Conservation (phyloP, 1,140 invertebrate species). For the Drosophila novamexicana region DNA sequence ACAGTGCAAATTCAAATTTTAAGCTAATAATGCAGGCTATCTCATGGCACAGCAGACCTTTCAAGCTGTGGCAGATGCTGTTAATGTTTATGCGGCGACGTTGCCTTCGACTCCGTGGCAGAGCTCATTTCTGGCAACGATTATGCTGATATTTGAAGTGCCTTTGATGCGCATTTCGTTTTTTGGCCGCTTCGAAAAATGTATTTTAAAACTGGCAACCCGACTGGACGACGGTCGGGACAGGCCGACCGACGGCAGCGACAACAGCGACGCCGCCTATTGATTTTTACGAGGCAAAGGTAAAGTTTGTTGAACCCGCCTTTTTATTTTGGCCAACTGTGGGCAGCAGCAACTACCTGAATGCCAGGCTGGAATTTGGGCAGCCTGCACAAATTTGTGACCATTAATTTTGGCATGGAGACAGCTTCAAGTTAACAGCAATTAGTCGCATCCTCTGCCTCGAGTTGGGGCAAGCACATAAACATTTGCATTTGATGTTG, state of each 20-base stretch:
- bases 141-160: slow-evolving; percentile 78
- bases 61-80: neutral
- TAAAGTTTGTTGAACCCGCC: slow-evolving; percentile 68
- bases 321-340: slow-evolving; percentile 1
- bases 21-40: neutral
- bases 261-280: slow-evolving; percentile 52
- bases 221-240: neutral
- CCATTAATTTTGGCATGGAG: slow-evolving; percentile 60
- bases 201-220: slow-evolving; percentile 65
- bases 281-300: slow-evolving; percentile 76
- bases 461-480: neutral
- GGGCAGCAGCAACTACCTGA: slow-evolving; percentile 24
- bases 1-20: too few species aligned
- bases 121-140: slow-evolving; percentile 53
- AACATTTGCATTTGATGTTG: slow-evolving; percentile 40
- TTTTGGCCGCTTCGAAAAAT: slow-evolving; percentile 52
- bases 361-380: slow-evolving; percentile 6
- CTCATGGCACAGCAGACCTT: neutral
- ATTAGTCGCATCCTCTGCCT: slow-evolving; percentile 67
- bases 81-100: slow-evolving; percentile 38
- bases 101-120: slow-evolving; percentile 1
- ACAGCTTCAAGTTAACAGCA: slow-evolving; percentile 65
- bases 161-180: slow-evolving; percentile 76
- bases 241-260: neutral
- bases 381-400: slow-evolving; percentile 44